Conservation (phyloP, 2,797 vertebrate species). For the Todus mexicanus region DNA sequence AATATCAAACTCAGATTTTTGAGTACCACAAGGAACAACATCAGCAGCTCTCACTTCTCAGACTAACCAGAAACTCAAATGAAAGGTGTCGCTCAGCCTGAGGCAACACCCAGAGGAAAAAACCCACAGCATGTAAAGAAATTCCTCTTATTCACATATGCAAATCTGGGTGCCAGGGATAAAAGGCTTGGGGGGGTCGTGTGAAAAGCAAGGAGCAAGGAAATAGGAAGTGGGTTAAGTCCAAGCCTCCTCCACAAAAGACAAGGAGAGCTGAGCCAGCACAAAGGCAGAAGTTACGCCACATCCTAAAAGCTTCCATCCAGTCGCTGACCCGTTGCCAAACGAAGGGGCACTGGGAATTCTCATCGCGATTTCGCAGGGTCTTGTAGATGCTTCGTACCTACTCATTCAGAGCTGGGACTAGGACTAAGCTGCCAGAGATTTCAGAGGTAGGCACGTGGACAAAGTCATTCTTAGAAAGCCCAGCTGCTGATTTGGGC, state of each 20-base stretch:
- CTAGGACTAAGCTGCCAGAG: rapidly evolving
- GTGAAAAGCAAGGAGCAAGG: background rate
- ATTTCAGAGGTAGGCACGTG: background rate
- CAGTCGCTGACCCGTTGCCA: background rate
- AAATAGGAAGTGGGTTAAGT: background rate
- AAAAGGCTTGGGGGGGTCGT: background rate
- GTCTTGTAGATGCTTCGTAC: background rate
- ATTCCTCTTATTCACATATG: background rate
- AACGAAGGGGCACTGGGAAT: background rate
- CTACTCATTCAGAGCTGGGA: rapidly evolving
- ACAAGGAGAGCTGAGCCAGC: background rate
- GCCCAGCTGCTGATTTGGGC: background rate
- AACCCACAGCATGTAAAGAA: background rate
- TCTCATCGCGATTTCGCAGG: background rate
- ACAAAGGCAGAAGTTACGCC: background rate
- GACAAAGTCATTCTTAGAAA: constrained; percentile 4
- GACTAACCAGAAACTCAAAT: background rate
- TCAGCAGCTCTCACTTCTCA: background rate
- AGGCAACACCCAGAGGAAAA: background rate
- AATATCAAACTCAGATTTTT: background rate
- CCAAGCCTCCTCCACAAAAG: background rate
- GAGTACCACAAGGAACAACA: background rate
- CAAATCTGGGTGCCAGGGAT: background rate
- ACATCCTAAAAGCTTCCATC: background rate
- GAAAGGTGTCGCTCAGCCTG: background rate